Evolutionary conservation across 1,140 invertebrate genomes (phyloP).

Genomic region (Armadillidium nasatum): DNA sequence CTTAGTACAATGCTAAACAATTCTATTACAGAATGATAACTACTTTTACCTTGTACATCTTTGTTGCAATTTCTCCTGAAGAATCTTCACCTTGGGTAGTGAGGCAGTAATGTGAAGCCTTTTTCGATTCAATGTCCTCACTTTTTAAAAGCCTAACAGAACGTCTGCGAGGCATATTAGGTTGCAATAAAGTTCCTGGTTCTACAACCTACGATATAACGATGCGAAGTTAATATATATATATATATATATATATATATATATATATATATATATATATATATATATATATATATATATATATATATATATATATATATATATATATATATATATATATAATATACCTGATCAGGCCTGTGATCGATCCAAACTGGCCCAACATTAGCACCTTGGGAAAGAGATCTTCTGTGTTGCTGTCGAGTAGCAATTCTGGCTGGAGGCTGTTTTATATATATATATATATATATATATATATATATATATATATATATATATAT

Average conservation of each 20-base stretch:
- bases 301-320: too few species aligned
- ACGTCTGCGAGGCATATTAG: slow-evolving; percentile 71
- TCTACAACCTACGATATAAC: slow-evolving; percentile 31
- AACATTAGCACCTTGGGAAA: neutral
- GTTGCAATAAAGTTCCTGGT: slow-evolving; percentile 71
- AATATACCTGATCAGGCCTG: slow-evolving; percentile 28
- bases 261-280: too few species aligned
- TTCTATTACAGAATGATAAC: too few species aligned
- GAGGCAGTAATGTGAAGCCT: slow-evolving; percentile 77
- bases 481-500: too few species aligned
- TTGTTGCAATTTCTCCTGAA: slow-evolving; percentile 86
- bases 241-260: too few species aligned
- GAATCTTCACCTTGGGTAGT: slow-evolving; percentile 85
- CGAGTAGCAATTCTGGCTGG: too few species aligned
- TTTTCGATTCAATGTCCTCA: slow-evolving; percentile 60
- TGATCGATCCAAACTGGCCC: neutral
- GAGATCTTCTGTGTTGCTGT: slow-evolving; percentile 6
- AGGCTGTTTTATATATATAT: too few species aligned
- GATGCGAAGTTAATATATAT: too few species aligned
- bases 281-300: too few species aligned
- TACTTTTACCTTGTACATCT: slow-evolving; percentile 72
- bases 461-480: too few species aligned
- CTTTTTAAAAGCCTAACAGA: slow-evolving; percentile 72
- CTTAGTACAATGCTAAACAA: too few species aligned
- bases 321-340: too few species aligned